Percentiles rank a stretch among this genome's conserved stretches.
These are phyloP conservation scores for Lytechinus pictus DNA, from an alignment of 35 echinoderm and acorn worm species.

Conservation along the genomic window DNA sequence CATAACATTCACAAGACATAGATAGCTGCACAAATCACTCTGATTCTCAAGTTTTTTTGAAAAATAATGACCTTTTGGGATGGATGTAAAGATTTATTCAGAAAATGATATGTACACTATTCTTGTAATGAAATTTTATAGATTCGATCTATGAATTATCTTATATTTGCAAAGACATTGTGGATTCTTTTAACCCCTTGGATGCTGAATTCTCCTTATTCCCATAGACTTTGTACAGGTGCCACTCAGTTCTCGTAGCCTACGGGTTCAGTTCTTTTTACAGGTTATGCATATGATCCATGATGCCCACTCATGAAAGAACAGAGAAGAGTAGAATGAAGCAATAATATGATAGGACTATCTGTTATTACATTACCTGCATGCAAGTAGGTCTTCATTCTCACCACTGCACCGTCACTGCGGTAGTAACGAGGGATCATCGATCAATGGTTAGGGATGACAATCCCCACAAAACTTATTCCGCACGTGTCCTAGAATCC, in stretches of 20 bases:
- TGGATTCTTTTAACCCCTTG: neutral
- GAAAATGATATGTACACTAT: neutral
- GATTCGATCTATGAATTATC: neutral
- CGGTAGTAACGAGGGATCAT: slow-evolving; percentile 15
- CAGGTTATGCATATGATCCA: neutral
- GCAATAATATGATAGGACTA: neutral
- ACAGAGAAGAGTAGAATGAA: neutral
- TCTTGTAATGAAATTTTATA: neutral
- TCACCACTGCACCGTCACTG: neutral
- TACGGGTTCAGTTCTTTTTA: neutral
- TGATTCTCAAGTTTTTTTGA: neutral
- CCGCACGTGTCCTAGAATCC: slow-evolving; percentile 37
- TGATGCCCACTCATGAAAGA: neutral
- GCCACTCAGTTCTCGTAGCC: too few species aligned
- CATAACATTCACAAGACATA: neutral
- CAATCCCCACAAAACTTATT: slow-evolving; percentile 22
- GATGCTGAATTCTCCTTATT: too few species aligned
- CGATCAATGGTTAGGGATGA: slow-evolving; percentile 21
- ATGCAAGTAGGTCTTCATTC: slow-evolving; percentile 41
- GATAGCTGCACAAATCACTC: neutral
- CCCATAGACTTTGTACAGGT: too few species aligned
- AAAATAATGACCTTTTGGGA: neutral
- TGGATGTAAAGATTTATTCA: neutral
- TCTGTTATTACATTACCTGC: slow-evolving; percentile 32
- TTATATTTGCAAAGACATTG: neutral